Conservation (phyloP, 2,797 vertebrate species). For the Girardinus metallicus region DNA sequence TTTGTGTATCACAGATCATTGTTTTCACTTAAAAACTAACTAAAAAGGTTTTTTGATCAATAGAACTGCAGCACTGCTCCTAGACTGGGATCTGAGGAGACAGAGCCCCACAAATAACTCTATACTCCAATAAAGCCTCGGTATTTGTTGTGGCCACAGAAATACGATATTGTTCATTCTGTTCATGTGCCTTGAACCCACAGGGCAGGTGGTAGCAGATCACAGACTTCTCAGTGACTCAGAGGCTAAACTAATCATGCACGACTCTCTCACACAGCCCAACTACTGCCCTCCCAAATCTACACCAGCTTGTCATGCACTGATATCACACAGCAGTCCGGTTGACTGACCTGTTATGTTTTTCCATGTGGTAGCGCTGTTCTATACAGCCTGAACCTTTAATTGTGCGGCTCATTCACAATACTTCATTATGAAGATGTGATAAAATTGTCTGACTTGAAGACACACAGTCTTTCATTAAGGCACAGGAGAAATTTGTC, state of each 20-base stretch:
- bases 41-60: slow-evolving; percentile 14
- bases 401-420: neutral
- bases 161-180: slow-evolving; percentile 85
- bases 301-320: slow-evolving; percentile 57
- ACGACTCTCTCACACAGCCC: slow-evolving; percentile 73
- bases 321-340: slow-evolving; percentile 5
- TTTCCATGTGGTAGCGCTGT: neutral
- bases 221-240: slow-evolving; percentile 78
- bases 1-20: neutral
- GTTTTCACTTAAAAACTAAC: neutral
- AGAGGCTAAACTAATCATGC: slow-evolving; percentile 80
- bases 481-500: neutral
- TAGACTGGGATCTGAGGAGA: slow-evolving; percentile 51
- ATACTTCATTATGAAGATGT: neutral
- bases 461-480: neutral
- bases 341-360: neutral
- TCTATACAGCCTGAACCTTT: neutral
- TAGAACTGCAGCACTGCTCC: slow-evolving; percentile 44
- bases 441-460: slow-evolving; percentile 5
- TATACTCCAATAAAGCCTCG: slow-evolving; percentile 74
- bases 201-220: slow-evolving; percentile 83
- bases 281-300: slow-evolving; percentile 67
- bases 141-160: slow-evolving; percentile 76
- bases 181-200: slow-evolving; percentile 77
- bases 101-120: slow-evolving; percentile 72